Percentiles rank a stretch among this genome's conserved stretches.
Conservation (phyloP, 2,113 vertebrate genomes). For the Elanoides forficatus region DNA sequence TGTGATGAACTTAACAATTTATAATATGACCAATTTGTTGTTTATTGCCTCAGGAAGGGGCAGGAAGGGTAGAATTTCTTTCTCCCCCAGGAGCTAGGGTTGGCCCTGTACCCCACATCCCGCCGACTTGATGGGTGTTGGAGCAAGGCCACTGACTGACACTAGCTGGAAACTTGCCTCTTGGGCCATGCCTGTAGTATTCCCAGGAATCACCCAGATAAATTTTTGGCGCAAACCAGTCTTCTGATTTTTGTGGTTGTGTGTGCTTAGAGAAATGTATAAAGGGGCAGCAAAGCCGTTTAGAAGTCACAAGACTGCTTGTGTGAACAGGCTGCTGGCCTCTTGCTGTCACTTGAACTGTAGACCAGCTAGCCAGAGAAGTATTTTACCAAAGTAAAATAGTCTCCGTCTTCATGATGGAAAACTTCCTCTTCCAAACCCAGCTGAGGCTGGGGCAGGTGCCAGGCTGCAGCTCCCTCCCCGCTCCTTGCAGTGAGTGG, state of each 20-base stretch:
- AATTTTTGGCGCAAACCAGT: background rate
- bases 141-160: background rate
- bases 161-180: background rate
- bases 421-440: background rate
- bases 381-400: background rate
- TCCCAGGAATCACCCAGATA: background rate
- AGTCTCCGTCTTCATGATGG: background rate
- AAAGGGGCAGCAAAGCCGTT: background rate
- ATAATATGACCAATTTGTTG: fast-evolving
- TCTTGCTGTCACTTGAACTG: background rate
- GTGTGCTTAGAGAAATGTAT: background rate
- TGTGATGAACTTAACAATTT: background rate
- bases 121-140: fast-evolving
- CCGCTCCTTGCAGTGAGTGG: fast-evolving
- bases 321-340: background rate
- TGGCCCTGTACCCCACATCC: background rate
- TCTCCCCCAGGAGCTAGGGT: background rate
- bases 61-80: background rate
- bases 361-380: background rate
- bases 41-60: background rate
- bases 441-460: background rate
- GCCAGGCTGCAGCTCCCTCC: background rate
- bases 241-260: background rate
- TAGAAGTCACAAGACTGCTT: background rate
- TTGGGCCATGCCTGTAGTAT: background rate